Base-by-base conservation (phyloP, 1,140 invertebrate species). In the Ceratina australensis region DNA sequence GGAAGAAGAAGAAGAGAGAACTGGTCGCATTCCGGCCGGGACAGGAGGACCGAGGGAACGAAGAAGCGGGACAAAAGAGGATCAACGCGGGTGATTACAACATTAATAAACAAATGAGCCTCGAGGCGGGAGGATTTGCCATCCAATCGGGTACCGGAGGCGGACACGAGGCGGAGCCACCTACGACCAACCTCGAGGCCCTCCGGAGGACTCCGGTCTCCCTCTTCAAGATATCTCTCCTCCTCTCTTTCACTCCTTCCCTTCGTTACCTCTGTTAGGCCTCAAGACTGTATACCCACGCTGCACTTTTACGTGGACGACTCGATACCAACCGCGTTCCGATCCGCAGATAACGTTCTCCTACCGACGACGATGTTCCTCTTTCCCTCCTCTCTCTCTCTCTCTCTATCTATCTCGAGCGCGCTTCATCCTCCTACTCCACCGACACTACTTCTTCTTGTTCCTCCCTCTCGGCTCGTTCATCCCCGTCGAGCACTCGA, bases 21-120 rank as follows among this genome's bases (percentile, higher is more conserved):
- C 89, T 91, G 90, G 88, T 88, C 89, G 89, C 90, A 90, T 90
- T 90, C 90, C 90, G 84, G 33, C 33, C 84, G 86, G 76, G 78
- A 83, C 79, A 85, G 74, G 76, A 85, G 80, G 74, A 52, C 76
- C 79, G 64, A 81, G 82, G 81, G 83, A 86, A 81, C 84, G 71
- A 85, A 86, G 86, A 84, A 87, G 86, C 87, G 87, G 89, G 87
- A 91, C 89, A 90, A 90, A 90, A 90, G 91, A 90, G 89, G 87
- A 91, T 91, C 90, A 89, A 42, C 86, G 86, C 89, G 88, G 86
- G 86, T 91, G 90, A 92, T 92, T 92, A 92, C 91, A 91, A 91
- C 90, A 92, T 92, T 92, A 92, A 92, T 92, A 92, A 92, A 92
- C 91, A 92, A 92, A 92, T 92, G 91, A 92, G 90, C 87, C 91